These are phyloP conservation scores for Eupeodes latifasciatus DNA, from an alignment of 2,888 invertebrate genomes.

Conservation along the genomic window DNA sequence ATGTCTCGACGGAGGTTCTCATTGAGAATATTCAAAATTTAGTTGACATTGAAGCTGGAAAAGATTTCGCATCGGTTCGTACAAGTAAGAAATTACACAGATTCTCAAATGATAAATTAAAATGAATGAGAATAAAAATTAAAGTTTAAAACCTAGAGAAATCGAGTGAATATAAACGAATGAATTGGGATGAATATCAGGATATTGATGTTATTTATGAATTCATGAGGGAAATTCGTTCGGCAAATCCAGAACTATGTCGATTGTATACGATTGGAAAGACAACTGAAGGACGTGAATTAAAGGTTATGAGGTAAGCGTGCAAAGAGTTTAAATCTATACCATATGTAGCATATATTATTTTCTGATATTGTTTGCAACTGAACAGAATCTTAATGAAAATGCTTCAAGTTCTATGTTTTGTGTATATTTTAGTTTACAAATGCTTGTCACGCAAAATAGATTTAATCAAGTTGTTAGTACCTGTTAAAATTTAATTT, in stretches of 20 bases:
- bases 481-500: too few relatives aligned
- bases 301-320: slow-evolving; percentile 87
- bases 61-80: slow-evolving; percentile 81
- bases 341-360: background rate
- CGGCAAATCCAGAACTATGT: slow-evolving; percentile 89
- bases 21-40: slow-evolving; percentile 91
- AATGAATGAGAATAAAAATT: slow-evolving; percentile 42
- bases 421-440: background rate
- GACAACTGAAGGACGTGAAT: slow-evolving; percentile 89
- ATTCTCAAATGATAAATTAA: background rate
- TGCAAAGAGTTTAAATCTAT: background rate
- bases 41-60: slow-evolving; percentile 88
- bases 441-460: background rate
- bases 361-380: background rate
- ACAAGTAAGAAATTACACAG: slow-evolving; percentile 78
- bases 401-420: background rate
- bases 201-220: slow-evolving; percentile 88
- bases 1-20: slow-evolving; percentile 87
- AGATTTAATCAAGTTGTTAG: too few relatives aligned
- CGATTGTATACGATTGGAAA: slow-evolving; percentile 90
- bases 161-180: slow-evolving; percentile 78
- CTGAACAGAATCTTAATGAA: slow-evolving; percentile 51
- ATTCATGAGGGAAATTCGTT: slow-evolving; percentile 89
- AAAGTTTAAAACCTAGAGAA: slow-evolving; percentile 60
- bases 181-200: slow-evolving; percentile 92